Evolutionary conservation across 2,113 vertebrate genomes (phyloP).

Genomic region (Antechinus flavipes): DNA sequence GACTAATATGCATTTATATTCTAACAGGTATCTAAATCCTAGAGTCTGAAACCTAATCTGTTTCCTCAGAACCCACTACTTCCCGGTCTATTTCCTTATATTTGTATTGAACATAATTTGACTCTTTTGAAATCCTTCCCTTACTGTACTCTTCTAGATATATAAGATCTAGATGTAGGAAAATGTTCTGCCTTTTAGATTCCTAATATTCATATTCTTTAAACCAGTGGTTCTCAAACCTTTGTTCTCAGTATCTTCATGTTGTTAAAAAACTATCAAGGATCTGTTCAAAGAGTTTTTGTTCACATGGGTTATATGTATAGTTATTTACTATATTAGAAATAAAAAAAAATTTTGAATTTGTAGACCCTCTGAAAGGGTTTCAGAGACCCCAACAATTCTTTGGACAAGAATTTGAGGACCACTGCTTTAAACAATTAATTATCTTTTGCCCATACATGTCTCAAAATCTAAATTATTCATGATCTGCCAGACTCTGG

Average conservation of each 20-base stretch:
- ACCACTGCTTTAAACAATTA: background rate
- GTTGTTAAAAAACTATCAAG: too few species aligned
- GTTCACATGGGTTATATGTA: too few species aligned
- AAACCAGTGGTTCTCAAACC: background rate
- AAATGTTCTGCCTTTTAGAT: background rate
- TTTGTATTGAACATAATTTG: background rate
- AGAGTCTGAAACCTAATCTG: conserved; percentile 19
- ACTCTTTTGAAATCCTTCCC: background rate
- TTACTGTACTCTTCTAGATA: background rate
- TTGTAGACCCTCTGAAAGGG: too few species aligned
- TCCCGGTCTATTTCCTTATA: background rate
- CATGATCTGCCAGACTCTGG: background rate
- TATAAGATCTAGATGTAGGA: background rate
- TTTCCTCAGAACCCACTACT: background rate
- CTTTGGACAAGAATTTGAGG: too few species aligned
- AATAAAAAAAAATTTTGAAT: too few species aligned
- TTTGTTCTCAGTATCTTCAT: too few species aligned
- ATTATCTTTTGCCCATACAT: background rate
- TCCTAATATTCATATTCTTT: background rate
- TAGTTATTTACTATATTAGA: too few species aligned
- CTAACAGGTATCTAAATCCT: background rate
- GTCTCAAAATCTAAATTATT: conserved; percentile 7
- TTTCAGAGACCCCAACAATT: too few species aligned
- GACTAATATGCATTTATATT: background rate
- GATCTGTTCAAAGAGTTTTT: too few species aligned